Percentiles rank a stretch among this genome's conserved stretches.
These are phyloP conservation scores for Cerastis leucographa DNA, from an alignment of 2,888 invertebrate genomes.

Conservation along the genomic window DNA sequence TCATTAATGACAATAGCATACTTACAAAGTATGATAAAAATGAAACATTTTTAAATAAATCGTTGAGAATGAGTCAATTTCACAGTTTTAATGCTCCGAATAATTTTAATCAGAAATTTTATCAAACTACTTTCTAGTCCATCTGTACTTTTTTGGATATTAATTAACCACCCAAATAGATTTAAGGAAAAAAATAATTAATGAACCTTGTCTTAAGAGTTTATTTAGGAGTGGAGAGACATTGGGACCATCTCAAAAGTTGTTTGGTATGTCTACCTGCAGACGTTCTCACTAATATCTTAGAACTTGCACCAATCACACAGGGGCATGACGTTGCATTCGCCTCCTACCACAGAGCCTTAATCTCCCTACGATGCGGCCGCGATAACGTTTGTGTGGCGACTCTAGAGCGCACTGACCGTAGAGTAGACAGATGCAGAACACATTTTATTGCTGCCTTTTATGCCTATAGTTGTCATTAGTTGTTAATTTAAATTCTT, in stretches of 20 bases:
- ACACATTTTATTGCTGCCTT: neutral
- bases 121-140: too few species aligned
- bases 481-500: neutral
- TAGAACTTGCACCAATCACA: constrained; percentile 71
- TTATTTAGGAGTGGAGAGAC: too few species aligned
- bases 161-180: too few species aligned
- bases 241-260: neutral
- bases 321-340: constrained; percentile 88
- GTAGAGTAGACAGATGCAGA: constrained; percentile 54
- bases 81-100: too few species aligned
- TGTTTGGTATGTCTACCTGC: neutral
- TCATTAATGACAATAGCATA: neutral
- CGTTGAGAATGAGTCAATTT: neutral
- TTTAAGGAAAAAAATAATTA: too few species aligned
- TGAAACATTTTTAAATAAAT: neutral
- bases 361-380: constrained; percentile 87
- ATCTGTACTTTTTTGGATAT: too few species aligned
- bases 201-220: too few species aligned
- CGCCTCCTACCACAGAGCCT: constrained; percentile 81
- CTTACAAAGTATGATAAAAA: too few species aligned
- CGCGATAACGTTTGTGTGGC: constrained; percentile 85
- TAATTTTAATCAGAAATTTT: too few species aligned
- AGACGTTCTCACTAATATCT: constrained; percentile 24
- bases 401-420: constrained; percentile 67
- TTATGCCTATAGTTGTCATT: constrained; percentile 28